Conservation (phyloP, 2,797 vertebrate species). For the Scyliorhinus canicula region DNA sequence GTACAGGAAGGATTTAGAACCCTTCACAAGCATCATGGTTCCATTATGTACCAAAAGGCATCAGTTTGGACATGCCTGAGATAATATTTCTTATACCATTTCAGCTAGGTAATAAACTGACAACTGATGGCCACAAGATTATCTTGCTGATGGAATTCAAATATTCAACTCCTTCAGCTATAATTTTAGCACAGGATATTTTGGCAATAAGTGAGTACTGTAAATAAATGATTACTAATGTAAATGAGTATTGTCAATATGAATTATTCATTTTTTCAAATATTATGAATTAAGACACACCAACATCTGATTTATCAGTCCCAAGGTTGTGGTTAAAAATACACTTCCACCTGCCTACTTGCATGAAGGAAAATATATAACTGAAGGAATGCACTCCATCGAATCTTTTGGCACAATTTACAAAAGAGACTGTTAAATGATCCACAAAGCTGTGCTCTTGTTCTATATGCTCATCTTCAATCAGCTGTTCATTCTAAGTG, state of each 20-base stretch:
- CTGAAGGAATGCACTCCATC: not conserved
- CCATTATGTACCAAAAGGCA: not conserved
- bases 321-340: not conserved
- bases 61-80: not conserved
- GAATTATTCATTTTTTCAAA: constrained; percentile 7
- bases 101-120: not conserved
- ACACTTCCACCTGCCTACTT: not conserved
- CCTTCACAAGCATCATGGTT: not conserved
- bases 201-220: not conserved
- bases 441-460: not conserved
- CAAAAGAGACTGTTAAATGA: not conserved
- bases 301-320: constrained; percentile 7
- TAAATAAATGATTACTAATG: too few relatives aligned
- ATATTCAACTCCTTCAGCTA: not conserved
- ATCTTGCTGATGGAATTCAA: not conserved
- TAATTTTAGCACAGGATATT: not conserved
- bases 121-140: too few relatives aligned
- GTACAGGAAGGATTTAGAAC: not conserved
- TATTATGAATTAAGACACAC: not conserved
- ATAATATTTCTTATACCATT: not conserved
- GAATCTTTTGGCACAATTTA: not conserved
- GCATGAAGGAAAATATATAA: not conserved
- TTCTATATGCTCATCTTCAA: constrained; percentile 28
- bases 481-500: not conserved
- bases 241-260: not conserved